These are phyloP conservation scores for Formica aserva DNA, from an alignment of 2,888 invertebrate species.

Conservation along the genomic window DNA sequence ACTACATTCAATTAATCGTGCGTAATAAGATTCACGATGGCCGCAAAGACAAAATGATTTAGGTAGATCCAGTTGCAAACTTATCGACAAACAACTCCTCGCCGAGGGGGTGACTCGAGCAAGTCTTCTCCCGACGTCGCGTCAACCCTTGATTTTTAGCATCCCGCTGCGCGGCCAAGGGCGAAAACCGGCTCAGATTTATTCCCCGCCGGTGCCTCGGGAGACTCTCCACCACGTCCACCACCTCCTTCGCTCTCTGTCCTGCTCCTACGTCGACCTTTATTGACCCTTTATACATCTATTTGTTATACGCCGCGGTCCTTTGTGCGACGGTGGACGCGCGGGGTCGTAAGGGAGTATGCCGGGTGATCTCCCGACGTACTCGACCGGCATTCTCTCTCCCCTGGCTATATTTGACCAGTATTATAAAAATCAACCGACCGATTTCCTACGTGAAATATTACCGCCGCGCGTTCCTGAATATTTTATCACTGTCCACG, in stretches of 20 bases:
- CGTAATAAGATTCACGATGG: slow-evolving; percentile 13
- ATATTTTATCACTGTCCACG: slow-evolving; percentile 85
- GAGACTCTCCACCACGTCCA: slow-evolving; percentile 78
- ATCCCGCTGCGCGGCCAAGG: slow-evolving; percentile 79
- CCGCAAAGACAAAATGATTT: slow-evolving; percentile 36
- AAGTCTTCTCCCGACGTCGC: slow-evolving; percentile 64
- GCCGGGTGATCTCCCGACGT: slow-evolving; percentile 37
- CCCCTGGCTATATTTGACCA: slow-evolving; percentile 86
- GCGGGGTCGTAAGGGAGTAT: slow-evolving; percentile 72
- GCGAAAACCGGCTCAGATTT: slow-evolving; percentile 83
- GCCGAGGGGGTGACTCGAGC: slow-evolving; percentile 64
- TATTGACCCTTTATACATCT: slow-evolving; percentile 86
- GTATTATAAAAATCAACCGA: slow-evolving; percentile 86
- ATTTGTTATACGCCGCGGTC: slow-evolving; percentile 85
- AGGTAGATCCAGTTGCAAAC: slow-evolving; percentile 50
- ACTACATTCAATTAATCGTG: not conserved
- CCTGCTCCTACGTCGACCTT: slow-evolving; percentile 81
- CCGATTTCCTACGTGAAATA: slow-evolving; percentile 86
- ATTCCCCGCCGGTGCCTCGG: slow-evolving; percentile 82
- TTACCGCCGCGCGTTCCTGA: slow-evolving; percentile 84
- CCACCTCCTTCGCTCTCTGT: slow-evolving; percentile 68
- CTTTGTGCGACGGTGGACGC: slow-evolving; percentile 83
- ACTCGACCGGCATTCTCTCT: slow-evolving; percentile 76
- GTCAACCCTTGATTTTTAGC: slow-evolving; percentile 82
- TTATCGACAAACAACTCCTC: slow-evolving; percentile 67